Percentiles rank a stretch among this genome's conserved stretches.
phyloP scores from a whole-genome alignment of 2,888 invertebrate genomes.

The Caradrina clavipalpis region DNA sequence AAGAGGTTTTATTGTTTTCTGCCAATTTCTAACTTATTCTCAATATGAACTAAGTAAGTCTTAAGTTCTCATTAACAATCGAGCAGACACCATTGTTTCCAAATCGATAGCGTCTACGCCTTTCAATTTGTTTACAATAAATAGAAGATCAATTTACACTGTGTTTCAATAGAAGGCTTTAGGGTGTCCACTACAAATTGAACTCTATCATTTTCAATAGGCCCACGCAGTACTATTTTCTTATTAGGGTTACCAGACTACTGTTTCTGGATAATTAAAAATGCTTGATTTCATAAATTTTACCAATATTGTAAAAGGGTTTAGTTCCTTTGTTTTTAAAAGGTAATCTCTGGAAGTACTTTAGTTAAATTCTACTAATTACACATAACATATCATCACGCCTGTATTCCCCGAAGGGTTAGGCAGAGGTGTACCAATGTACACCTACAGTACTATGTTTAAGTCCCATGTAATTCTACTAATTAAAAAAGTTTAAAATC shows the following conservation, averaged over 20 bases:
- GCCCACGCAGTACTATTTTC: background rate
- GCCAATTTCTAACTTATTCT: background rate
- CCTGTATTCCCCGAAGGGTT: too few relatives aligned
- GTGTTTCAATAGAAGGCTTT: background rate
- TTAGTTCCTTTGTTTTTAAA: too few relatives aligned
- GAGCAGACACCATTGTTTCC: conserved; percentile 17
- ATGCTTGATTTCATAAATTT: too few relatives aligned
- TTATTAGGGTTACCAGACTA: background rate
- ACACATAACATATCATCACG: too few relatives aligned
- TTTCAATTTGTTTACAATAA: conserved; percentile 5
- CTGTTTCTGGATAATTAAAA: too few relatives aligned
- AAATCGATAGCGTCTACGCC: conserved; percentile 23
- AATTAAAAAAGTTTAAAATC: too few relatives aligned
- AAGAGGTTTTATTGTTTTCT: background rate
- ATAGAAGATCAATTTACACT: conserved; percentile 1
- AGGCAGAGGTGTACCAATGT: too few relatives aligned
- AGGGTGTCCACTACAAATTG: background rate
- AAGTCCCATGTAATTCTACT: too few relatives aligned
- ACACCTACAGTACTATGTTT: too few relatives aligned
- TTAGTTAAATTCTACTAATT: too few relatives aligned
- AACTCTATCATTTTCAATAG: background rate
- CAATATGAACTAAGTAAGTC: background rate
- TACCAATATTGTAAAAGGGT: too few relatives aligned
- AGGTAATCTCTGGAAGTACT: too few relatives aligned
- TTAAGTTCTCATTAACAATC: conserved; percentile 15